phyloP scores from a whole-genome alignment of 2,113 vertebrate genomes.

The Eira barbara region DNA sequence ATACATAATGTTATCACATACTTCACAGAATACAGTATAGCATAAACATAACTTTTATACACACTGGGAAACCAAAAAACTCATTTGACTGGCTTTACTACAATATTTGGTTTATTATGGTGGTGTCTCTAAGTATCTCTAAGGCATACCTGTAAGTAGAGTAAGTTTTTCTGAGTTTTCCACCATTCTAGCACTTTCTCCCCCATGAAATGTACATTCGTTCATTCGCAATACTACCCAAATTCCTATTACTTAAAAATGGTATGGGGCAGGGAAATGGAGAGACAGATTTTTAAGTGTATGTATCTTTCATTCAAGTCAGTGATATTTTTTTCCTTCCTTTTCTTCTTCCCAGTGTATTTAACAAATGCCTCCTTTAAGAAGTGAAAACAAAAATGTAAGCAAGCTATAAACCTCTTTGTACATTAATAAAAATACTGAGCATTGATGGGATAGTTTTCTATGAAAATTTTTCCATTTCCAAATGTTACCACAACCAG shows the following conservation, averaged over 20 bases:
- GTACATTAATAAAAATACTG: conserved; percentile 13
- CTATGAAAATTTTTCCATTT: not conserved
- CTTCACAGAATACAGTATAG: not conserved
- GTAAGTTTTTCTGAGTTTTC: not conserved
- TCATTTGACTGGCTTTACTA: not conserved
- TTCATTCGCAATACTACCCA: not conserved
- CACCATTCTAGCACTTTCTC: not conserved
- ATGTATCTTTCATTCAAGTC: not conserved
- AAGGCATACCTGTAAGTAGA: not conserved
- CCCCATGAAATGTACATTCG: not conserved
- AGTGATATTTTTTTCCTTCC: not conserved
- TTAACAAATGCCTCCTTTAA: not conserved
- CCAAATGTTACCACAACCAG: not conserved
- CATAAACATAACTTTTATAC: not conserved
- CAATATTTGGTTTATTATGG: not conserved
- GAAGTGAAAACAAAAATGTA: conserved; percentile 12
- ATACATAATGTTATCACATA: not conserved
- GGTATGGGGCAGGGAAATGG: not conserved
- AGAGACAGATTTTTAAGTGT: not conserved
- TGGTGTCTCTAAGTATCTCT: not conserved
- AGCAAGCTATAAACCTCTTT: not conserved
- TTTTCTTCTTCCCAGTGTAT: not conserved
- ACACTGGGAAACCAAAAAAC: not conserved
- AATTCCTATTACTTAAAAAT: conserved; percentile 9
- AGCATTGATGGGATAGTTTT: not conserved